phyloP scores from a whole-genome alignment of 2,888 invertebrate species.

The Prostheceraeus crozeri region DNA sequence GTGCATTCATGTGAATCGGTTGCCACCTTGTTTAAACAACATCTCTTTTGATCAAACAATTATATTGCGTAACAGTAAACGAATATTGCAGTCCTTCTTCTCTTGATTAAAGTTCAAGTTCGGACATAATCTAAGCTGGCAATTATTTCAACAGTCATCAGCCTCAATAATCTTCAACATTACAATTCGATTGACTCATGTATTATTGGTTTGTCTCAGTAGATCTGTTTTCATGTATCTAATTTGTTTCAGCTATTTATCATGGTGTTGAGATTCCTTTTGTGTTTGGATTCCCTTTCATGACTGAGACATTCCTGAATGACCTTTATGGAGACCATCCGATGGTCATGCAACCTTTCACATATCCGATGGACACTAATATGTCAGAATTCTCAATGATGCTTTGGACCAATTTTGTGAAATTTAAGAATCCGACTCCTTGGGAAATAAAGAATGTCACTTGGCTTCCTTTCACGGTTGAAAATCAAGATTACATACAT shows the following conservation, averaged over 20 bases:
- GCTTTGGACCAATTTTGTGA: slow-evolving; percentile 38
- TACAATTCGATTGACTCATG: no score
- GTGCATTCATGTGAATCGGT: no score
- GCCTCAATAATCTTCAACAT: no score
- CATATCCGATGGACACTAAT: slow-evolving; percentile 36
- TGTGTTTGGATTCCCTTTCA: slow-evolving; percentile 36
- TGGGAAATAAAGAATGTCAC: slow-evolving; percentile 38
- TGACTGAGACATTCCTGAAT: slow-evolving; percentile 31
- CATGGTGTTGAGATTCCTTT: slow-evolving; percentile 37
- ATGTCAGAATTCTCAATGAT: slow-evolving; percentile 37
- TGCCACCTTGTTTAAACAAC: no score
- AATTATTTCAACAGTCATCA: no score
- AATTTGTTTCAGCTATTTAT: slow-evolving; percentile 28
- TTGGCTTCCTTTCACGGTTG: slow-evolving; percentile 34
- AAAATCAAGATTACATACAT: slow-evolving; percentile 36
- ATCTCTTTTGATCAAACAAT: no score
- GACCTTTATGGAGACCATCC: slow-evolving; percentile 26
- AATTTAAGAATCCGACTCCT: slow-evolving; percentile 36
- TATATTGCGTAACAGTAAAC: no score
- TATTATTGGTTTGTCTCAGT: no score
- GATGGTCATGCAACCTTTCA: slow-evolving; percentile 22
- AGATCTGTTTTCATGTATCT: not conserved
- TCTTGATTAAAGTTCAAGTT: no score
- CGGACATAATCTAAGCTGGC: no score
- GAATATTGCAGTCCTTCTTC: no score